Evolutionary conservation across 2,888 invertebrate genomes (phyloP), one percentile per base, ranked within the genome.

Genomic region (Zele albiditarsus): DNA sequence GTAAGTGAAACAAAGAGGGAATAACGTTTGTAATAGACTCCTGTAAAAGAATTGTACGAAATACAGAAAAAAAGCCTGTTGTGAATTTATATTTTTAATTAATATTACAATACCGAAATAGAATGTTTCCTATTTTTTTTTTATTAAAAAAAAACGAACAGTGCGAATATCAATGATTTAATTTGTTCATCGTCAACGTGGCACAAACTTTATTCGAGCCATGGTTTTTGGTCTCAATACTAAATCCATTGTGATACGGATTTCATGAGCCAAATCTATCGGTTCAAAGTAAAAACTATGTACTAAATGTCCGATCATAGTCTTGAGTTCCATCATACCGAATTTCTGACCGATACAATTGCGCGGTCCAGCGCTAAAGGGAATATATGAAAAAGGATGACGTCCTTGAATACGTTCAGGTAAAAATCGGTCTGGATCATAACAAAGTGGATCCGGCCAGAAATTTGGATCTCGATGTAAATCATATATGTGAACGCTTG

Each of bases 311-410:
- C 80, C 81, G 2, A 85, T 62, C 8, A 82, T 33, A 16, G 82
- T 38, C 74, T 87, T 87, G 4, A 87, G 25, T 71, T 87, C 87
- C 23, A 86, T 57, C 83, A 86, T 82, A 0, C 85, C 87, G 69
- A 84, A 84, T 58, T 80, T 82, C 77, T 84, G 84, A 49, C 83
- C 83, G 83, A 20, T 0, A 69, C 33, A 25, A 57, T 76, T 87
- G 92, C 93, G 93, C 20, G 92, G 92, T 6, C 94, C 94, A 0
- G 93, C 93, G 84, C 93, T 93, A 78, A 94, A 94, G 0, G 94
- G 94, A 62, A 94, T 90, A 82, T 92, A 94, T 0, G 92, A 91
- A 83, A 91, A 94, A 0, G 93, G 92, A 88, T 94, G 93, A 38
- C 93, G 89, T 14, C 78, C 79, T 25, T 78, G 38, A 0, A 65